phyloP scores from a whole-genome alignment of 2,888 invertebrate genomes.

The Coenonympha arcania region DNA sequence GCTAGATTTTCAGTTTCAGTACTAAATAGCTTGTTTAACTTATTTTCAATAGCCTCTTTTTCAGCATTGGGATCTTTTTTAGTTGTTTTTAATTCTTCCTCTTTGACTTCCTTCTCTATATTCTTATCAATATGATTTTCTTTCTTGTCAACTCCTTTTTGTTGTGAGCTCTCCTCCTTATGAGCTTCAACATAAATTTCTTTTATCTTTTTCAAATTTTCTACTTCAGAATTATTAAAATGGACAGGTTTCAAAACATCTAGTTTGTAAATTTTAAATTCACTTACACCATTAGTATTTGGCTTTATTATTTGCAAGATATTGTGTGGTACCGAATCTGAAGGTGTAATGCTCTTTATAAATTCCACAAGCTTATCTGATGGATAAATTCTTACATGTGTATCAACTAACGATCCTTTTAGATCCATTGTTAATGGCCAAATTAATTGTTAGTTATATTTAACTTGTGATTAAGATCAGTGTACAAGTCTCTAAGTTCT shows the following conservation, averaged over 20 bases:
- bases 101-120: not conserved
- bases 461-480: slow-evolving; percentile 82
- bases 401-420: slow-evolving; percentile 76
- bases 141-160: not conserved
- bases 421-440: slow-evolving; percentile 52
- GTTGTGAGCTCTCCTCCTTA: not conserved
- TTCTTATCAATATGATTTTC: not conserved
- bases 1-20: slow-evolving; percentile 9
- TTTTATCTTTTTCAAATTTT: slow-evolving; percentile 45
- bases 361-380: slow-evolving; percentile 73
- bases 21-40: not conserved
- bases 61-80: not conserved
- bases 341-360: slow-evolving; percentile 62
- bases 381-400: slow-evolving; percentile 77
- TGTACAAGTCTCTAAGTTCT: slow-evolving; percentile 82
- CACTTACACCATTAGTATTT: slow-evolving; percentile 29
- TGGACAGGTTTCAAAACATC: slow-evolving; percentile 32
- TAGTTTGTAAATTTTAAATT: slow-evolving; percentile 28
- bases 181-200: slow-evolving; percentile 13
- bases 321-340: slow-evolving; percentile 68
- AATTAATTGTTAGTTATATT: slow-evolving; percentile 69
- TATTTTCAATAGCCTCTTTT: not conserved
- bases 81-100: not conserved
- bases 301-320: slow-evolving; percentile 51
- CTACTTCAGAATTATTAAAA: slow-evolving; percentile 42